These are phyloP conservation scores for Harlomillsia oculata DNA, from an alignment of 1,140 invertebrate genomes.

Conservation along the genomic window DNA sequence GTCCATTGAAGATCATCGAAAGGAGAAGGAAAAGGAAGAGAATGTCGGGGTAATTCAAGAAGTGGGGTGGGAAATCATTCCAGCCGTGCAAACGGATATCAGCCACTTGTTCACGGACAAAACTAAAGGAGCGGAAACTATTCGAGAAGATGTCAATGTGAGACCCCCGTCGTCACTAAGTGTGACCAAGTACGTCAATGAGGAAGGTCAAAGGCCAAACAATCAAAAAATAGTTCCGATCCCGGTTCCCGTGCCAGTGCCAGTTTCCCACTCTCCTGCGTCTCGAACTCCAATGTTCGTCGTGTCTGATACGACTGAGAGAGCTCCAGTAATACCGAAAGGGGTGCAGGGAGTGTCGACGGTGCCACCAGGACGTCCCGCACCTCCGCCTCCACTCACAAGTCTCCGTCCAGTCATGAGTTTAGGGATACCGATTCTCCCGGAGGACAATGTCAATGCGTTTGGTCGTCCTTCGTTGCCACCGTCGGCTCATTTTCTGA, in stretches of 20 bases:
- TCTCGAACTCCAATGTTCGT: constrained; percentile 28
- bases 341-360: too few relatives aligned
- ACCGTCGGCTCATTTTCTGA: too few relatives aligned
- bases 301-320: too few relatives aligned
- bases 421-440: too few relatives aligned
- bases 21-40: not conserved
- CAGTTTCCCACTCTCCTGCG: constrained; percentile 22
- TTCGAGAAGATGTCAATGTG: not conserved
- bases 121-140: not conserved
- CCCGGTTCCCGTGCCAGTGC: constrained; percentile 28
- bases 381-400: too few relatives aligned
- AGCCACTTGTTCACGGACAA: constrained; percentile 32
- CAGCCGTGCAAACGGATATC: constrained; percentile 31
- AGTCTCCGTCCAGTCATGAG: too few relatives aligned
- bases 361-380: too few relatives aligned
- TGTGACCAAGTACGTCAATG: too few relatives aligned
- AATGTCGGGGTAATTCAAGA: not conserved
- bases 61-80: constrained; percentile 26
- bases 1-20: not conserved
- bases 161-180: not conserved
- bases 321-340: too few relatives aligned
- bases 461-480: too few relatives aligned
- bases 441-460: too few relatives aligned
- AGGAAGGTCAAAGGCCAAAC: too few relatives aligned
- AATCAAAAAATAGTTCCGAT: not conserved